These are phyloP conservation scores for Drosophila rellima DNA, from an alignment of 2,888 invertebrate genomes.

Conservation along the genomic window DNA sequence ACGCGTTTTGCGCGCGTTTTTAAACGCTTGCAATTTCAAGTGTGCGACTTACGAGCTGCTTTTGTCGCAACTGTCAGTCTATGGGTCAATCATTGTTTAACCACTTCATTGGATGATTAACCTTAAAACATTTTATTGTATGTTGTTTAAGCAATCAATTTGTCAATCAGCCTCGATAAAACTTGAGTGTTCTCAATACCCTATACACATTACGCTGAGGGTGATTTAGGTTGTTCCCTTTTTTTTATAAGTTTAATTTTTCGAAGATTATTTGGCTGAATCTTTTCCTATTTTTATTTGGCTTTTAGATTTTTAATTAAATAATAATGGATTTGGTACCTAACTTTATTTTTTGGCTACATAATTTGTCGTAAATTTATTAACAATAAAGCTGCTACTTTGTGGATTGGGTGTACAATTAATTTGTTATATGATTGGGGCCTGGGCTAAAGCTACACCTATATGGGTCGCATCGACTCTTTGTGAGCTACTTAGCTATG, in stretches of 20 bases:
- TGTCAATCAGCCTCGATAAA: slow-evolving; percentile 65
- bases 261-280: too few species aligned
- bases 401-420: slow-evolving; percentile 6
- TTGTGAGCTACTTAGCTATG: slow-evolving; percentile 51
- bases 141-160: slow-evolving; percentile 52
- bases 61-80: slow-evolving; percentile 57
- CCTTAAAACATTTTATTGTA: slow-evolving; percentile 58
- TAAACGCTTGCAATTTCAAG: slow-evolving; percentile 41
- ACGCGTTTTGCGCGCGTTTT: slow-evolving; percentile 46
- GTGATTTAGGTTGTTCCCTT: not conserved
- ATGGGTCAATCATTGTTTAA: slow-evolving; percentile 60
- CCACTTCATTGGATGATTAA: slow-evolving; percentile 40
- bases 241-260: too few species aligned
- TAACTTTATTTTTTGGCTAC: not conserved
- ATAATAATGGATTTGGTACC: too few species aligned
- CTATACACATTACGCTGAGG: not conserved
- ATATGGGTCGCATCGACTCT: slow-evolving; percentile 47
- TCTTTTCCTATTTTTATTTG: too few species aligned
- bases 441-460: slow-evolving; percentile 33
- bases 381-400: not conserved
- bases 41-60: slow-evolving; percentile 17
- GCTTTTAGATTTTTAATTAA: too few species aligned
- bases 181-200: slow-evolving; percentile 23
- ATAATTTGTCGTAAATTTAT: not conserved
- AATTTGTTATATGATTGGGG: slow-evolving; percentile 13